Evolutionary conservation across 2,888 invertebrate genomes (phyloP), one percentile per base, ranked within the genome.

Genomic region (Aplocera efformata): DNA sequence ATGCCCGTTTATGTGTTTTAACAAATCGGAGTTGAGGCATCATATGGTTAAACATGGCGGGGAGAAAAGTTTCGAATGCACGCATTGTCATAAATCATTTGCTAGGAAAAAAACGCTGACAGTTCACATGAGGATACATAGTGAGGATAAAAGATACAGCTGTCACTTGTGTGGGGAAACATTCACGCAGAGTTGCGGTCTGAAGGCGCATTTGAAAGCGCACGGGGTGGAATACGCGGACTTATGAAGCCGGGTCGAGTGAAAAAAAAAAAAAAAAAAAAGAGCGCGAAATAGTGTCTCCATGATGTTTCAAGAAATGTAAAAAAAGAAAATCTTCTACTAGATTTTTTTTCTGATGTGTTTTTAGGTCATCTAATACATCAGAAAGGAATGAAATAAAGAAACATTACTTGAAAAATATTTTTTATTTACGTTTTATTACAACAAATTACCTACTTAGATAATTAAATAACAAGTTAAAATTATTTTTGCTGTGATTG

Each of bases 151-250:
- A 36, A 71, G 88, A 3, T 88, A 72, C 25, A 62, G 75, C 0
- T 90, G 90, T 50, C 65, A 69, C 5, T 65, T 81, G 0, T 90
- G 90, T 35, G 80, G 84, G 0, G 74, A 79, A 3, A 63, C 78
- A 0, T 90, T 90, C 37, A 82, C 88, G 0, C 89, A 88, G 48
- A 81, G 81, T 1, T 74, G 85, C 1, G 85, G 85, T 34, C 58
- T 89, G 26, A 81, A 79, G 27, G 72, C 77, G 8, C 90, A 90
- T 50, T 71, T 86, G 60, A 82, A 77, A 26, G 72, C 81, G 0
- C 89, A 89, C 30, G 25, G 22, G 7, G 9, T 11, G 2, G 21
- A 32, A 8, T 31, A 41, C 26, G 29, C 25, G 1, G 25, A 32
- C 7, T 7, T 27, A 2, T 31, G 21, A 21, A 10, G n/a, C 5